These are phyloP conservation scores for Sphaerophoria rueppellii DNA, from an alignment of 2,888 invertebrate genomes.

Conservation along the genomic window DNA sequence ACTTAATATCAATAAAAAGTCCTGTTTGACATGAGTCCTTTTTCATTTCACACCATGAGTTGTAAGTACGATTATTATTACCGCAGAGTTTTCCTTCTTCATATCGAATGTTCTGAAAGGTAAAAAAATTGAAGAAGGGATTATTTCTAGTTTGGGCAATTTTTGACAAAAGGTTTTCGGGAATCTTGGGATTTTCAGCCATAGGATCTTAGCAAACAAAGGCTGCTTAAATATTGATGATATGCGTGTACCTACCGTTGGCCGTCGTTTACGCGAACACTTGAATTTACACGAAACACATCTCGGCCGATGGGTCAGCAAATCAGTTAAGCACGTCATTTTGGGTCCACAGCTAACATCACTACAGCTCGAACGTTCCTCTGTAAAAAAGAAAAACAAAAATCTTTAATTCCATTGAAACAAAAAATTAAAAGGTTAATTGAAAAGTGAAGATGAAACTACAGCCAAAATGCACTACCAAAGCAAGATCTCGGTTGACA, in stretches of 20 bases:
- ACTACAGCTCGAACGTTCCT: slow-evolving; percentile 85
- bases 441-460: slow-evolving; percentile 62
- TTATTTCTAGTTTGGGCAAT: no score
- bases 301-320: slow-evolving; percentile 86
- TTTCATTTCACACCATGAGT: slow-evolving; percentile 91
- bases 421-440: slow-evolving; percentile 25
- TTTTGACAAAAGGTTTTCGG: no score
- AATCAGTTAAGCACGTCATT: slow-evolving; percentile 87
- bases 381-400: slow-evolving; percentile 82
- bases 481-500: not conserved
- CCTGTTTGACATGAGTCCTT: slow-evolving; percentile 89
- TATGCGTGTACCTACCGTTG: slow-evolving; percentile 75
- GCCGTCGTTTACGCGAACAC: slow-evolving; percentile 83
- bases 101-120: slow-evolving; percentile 77
- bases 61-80: slow-evolving; percentile 88
- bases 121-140: not conserved
- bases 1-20: slow-evolving; percentile 87
- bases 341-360: slow-evolving; percentile 87
- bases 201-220: no score
- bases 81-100: slow-evolving; percentile 85
- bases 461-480: slow-evolving; percentile 55
- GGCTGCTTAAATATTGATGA: not conserved
- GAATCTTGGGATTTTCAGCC: no score
- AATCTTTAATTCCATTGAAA: not conserved
- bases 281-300: slow-evolving; percentile 88